These are phyloP conservation scores for Triplophysa siluroides DNA, from an alignment of 2,113 vertebrate species.

Conservation along the genomic window DNA sequence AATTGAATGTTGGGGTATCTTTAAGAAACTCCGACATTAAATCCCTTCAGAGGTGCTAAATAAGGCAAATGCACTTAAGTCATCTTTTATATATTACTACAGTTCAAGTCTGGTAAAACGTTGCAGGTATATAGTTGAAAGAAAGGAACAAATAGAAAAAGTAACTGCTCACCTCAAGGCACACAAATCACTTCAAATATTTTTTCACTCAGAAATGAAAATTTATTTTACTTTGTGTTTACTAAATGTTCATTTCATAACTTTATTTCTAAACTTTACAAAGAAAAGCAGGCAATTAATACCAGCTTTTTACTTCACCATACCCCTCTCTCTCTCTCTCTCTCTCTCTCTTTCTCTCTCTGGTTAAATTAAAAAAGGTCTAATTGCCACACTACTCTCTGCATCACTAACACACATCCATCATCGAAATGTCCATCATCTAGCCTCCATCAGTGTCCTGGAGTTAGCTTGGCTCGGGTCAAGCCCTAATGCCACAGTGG, in stretches of 20 bases:
- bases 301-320: not conserved
- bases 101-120: too few species aligned
- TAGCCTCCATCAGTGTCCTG: constrained; percentile 42
- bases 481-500: constrained; percentile 42
- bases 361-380: not conserved
- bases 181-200: too few species aligned
- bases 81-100: not conserved
- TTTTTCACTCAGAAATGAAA: too few species aligned
- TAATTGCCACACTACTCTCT: not conserved
- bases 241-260: too few species aligned
- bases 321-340: not conserved
- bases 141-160: too few species aligned
- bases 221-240: too few species aligned
- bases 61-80: not conserved
- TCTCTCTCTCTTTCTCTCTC: not conserved
- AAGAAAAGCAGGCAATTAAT: too few species aligned
- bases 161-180: too few species aligned
- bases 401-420: constrained; percentile 13
- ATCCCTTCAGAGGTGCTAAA: not conserved
- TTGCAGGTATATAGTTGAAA: too few species aligned
- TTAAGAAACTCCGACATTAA: constrained; percentile 1
- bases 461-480: constrained; percentile 45
- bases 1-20: constrained; percentile 12
- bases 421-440: constrained; percentile 43
- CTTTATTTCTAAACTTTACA: too few species aligned